Conservation (phyloP, 2,888 invertebrate genomes). For the Leptothorax acervorum region DNA sequence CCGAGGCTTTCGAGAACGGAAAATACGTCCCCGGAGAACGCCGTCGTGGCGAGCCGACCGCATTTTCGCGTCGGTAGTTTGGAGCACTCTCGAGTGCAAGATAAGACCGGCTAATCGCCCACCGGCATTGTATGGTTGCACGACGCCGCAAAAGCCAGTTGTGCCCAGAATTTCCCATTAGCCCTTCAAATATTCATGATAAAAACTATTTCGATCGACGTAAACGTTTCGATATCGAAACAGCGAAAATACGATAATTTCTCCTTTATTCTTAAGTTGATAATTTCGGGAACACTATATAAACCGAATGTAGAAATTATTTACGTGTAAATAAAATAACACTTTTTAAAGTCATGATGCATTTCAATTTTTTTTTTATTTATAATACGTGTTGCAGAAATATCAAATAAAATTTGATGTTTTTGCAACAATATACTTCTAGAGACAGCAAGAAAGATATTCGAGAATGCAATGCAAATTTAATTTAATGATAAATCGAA, state of each 20-base stretch:
- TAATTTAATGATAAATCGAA: slow-evolving; percentile 1
- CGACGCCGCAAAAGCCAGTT: slow-evolving; percentile 34
- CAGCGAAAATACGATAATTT: not conserved
- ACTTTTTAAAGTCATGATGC: not conserved
- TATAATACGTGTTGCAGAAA: not conserved
- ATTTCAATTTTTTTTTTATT: not conserved
- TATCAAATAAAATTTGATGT: not conserved
- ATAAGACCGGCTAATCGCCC: slow-evolving; percentile 56
- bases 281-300: not conserved
- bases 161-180: slow-evolving; percentile 36
- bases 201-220: not conserved
- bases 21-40: slow-evolving; percentile 43
- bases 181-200: not conserved
- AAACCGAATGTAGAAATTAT: not conserved
- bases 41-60: slow-evolving; percentile 32
- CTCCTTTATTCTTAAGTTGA: not conserved
- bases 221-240: not conserved
- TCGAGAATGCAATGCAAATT: not conserved
- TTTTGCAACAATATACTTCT: not conserved
- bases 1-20: slow-evolving; percentile 28
- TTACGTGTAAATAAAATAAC: not conserved
- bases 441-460: not conserved
- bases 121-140: slow-evolving; percentile 30
- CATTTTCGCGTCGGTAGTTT: slow-evolving; percentile 52
- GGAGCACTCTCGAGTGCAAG: slow-evolving; percentile 57